Conservation (phyloP, 2,113 vertebrate species). For the Struthidea cinerea region DNA sequence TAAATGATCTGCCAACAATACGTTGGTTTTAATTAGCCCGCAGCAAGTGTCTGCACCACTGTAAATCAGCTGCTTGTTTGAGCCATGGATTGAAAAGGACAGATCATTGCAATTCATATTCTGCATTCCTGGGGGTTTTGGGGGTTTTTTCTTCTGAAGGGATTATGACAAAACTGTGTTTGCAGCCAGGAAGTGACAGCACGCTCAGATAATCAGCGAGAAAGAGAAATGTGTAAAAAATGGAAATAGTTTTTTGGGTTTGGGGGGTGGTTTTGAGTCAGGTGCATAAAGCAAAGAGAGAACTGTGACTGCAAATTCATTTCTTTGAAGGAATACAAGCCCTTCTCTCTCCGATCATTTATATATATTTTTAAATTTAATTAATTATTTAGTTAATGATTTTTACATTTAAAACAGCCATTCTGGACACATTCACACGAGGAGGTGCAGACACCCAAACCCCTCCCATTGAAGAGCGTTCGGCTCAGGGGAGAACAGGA, state of each 20-base stretch:
- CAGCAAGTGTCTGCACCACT: conserved; percentile 11
- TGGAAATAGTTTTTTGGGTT: background rate
- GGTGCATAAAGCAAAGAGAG: background rate
- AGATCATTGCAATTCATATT: conserved; percentile 31
- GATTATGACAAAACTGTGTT: conserved; percentile 25
- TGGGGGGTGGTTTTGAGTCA: background rate
- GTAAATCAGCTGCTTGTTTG: conserved; percentile 63
- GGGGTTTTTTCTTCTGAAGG: background rate
- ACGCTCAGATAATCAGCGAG: background rate
- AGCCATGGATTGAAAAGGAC: conserved; percentile 38
- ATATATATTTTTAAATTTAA: background rate
- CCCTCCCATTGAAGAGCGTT: accelerated
- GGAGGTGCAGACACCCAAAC: background rate
- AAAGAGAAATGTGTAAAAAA: background rate
- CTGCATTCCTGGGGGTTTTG: background rate
- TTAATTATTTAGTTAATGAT: background rate
- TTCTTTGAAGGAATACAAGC: background rate
- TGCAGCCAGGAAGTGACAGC: conserved; percentile 6
- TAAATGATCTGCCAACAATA: conserved; percentile 54
- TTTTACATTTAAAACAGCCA: background rate
- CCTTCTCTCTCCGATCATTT: background rate
- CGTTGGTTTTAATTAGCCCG: conserved; percentile 50
- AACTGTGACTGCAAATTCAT: background rate
- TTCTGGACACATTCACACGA: background rate
- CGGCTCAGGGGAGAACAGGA: background rate